Conservation (phyloP, 1,140 invertebrate species). For the Nautilus pompilius region DNA sequence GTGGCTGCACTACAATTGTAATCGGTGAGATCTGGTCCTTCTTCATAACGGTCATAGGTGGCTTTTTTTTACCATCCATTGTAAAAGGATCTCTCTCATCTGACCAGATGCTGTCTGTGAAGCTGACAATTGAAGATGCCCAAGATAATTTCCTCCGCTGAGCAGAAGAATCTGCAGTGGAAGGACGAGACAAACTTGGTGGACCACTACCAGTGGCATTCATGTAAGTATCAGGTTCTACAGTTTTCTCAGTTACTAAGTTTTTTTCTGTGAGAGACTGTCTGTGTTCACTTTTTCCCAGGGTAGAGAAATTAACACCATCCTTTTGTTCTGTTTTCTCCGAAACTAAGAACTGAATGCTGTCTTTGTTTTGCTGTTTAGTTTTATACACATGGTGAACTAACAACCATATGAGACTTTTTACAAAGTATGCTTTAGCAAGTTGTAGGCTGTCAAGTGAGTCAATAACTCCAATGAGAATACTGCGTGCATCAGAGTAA, state of each 20-base stretch:
- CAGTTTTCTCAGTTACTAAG: neutral
- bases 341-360: no score
- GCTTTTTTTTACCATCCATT: slow-evolving; percentile 21
- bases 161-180: slow-evolving; percentile 12
- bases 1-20: neutral
- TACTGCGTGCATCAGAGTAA: slow-evolving; percentile 58
- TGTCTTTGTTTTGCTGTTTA: slow-evolving; percentile 37
- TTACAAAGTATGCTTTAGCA: slow-evolving; percentile 50
- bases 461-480: slow-evolving; percentile 59
- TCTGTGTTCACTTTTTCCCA: neutral
- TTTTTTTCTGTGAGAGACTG: neutral
- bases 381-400: slow-evolving; percentile 47
- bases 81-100: slow-evolving; percentile 36
- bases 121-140: slow-evolving; percentile 38
- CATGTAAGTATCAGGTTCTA: neutral
- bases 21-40: slow-evolving; percentile 4
- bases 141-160: slow-evolving; percentile 28
- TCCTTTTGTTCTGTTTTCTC: slow-evolving; percentile 11
- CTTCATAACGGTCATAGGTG: slow-evolving; percentile 17
- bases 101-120: slow-evolving; percentile 48
- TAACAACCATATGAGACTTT: slow-evolving; percentile 55
- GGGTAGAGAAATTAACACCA: slow-evolving; percentile 9
- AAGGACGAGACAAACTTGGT: slow-evolving; percentile 12
- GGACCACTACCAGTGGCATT: neutral
- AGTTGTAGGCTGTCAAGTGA: slow-evolving; percentile 51